phyloP scores from a whole-genome alignment of 2,888 invertebrate species.

The Ochropacha duplaris region DNA sequence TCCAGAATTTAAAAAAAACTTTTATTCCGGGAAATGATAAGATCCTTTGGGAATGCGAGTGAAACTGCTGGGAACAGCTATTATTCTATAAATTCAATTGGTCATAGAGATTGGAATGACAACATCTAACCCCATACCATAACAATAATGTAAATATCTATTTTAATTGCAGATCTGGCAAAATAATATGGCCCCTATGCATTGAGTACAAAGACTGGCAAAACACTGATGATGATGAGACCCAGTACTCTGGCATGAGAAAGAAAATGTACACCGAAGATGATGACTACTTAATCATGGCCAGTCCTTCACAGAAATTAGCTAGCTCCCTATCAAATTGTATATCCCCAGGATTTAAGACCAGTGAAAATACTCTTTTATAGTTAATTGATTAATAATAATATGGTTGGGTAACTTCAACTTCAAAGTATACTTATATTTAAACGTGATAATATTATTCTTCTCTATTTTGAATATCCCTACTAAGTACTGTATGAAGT shows the following conservation, averaged over 20 bases:
- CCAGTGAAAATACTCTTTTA: constrained; percentile 55
- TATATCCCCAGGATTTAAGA: constrained; percentile 70
- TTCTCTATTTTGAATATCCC: too few species aligned
- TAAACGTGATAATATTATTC: too few species aligned
- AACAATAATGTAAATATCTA: background rate
- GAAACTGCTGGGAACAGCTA: too few species aligned
- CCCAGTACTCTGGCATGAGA: constrained; percentile 65
- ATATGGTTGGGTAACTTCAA: background rate
- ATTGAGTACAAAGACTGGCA: constrained; percentile 78
- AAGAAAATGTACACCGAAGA: constrained; percentile 68
- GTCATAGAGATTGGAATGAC: too few species aligned
- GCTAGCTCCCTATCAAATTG: constrained; percentile 61
- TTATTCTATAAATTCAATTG: too few species aligned
- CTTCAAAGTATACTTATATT: background rate
- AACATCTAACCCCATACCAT: too few species aligned
- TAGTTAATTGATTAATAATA: background rate
- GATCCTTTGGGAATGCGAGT: too few species aligned
- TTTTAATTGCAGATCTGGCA: constrained; percentile 64
- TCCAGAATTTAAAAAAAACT: too few species aligned
- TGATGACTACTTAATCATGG: constrained; percentile 67
- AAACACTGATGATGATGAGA: constrained; percentile 62
- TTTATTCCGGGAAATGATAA: too few species aligned
- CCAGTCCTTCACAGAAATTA: constrained; percentile 57
- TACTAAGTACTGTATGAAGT: too few species aligned
- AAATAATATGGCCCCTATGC: constrained; percentile 78